phyloP scores from a whole-genome alignment of 2,888 invertebrate species.

The Ichneumoninae sp. region DNA sequence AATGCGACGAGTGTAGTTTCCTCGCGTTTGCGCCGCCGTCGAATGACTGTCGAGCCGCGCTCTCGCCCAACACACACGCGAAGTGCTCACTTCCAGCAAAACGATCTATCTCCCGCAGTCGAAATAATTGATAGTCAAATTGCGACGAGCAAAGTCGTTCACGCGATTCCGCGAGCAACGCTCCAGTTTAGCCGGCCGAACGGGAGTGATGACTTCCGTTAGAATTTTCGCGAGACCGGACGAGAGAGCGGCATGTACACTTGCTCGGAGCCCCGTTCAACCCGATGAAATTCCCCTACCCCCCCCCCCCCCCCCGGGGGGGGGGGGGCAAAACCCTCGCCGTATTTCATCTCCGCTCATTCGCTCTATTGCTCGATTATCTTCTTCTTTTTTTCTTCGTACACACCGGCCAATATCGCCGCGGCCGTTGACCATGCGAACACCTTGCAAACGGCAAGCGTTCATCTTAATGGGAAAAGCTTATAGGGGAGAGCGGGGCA shows the following conservation, averaged over 20 bases:
- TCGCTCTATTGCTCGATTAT: neutral
- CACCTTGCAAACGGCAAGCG: too few relatives aligned
- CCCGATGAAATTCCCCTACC: conserved; percentile 19
- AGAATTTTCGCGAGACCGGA: conserved; percentile 4
- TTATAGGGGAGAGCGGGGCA: too few relatives aligned
- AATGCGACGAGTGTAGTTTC: neutral
- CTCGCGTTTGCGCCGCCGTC: neutral
- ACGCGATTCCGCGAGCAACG: conserved; percentile 17
- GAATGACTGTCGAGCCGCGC: conserved; percentile 9
- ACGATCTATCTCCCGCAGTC: neutral
- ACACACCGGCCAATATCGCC: conserved; percentile 7
- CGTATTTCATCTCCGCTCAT: conserved; percentile 31
- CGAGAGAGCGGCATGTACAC: conserved; percentile 12
- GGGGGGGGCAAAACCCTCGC: conserved; percentile 21
- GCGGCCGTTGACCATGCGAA: neutral
- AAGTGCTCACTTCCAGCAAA: too few relatives aligned
- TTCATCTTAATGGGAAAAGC: too few relatives aligned
- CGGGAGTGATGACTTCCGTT: conserved; percentile 23
- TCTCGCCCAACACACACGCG: neutral
- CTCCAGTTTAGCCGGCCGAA: neutral
- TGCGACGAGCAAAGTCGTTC: conserved; percentile 17
- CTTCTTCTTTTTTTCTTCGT: conserved; percentile 10
- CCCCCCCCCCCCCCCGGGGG: too few relatives aligned
- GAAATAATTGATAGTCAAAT: conserved; percentile 41
- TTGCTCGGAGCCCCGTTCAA: conserved; percentile 26